Base-by-base conservation (phyloP, 2,113 vertebrate genomes). In the Solea senegalensis region DNA sequence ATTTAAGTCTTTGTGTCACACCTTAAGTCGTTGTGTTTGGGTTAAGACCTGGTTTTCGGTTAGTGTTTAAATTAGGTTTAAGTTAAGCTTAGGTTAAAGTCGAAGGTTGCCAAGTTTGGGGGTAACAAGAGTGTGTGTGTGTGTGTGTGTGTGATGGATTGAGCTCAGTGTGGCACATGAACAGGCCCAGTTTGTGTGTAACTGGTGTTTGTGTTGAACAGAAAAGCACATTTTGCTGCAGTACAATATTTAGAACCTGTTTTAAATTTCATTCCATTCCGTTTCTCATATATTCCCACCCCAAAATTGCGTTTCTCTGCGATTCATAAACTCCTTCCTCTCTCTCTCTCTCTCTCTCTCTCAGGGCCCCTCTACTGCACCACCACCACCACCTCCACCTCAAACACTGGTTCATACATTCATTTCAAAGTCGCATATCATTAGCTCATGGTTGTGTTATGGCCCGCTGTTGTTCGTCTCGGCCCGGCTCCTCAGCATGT, bases 401-500 rank as follows among this genome's bases (percentile, higher is more conserved):
- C 50, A 13, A 12, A 55, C 53, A 40, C 56, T 28, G 7, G 65
- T 49, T 78, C 65, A 41, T 65, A 48, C 76, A 55, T 77, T 76
- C 73, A 68, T 80, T 82, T 76, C 49, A 59, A 66, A 75, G 87
- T 28, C 73, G 81, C 74, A 90, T 94, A 92, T 91, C 92, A 94
- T 96, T 95, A 95, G 94, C 93, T 96, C 94, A 95, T 78, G 94
- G 88, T 89, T 94, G 92, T 94, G 86, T 93, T 91, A 90, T 88
- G 87, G 83, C 86, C 69, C 70, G 57, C 83, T 92, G 85, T 93
- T 93, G 94, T 92, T 89, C 74, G 13, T 73, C 66, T 69, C 88
- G 89, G 92, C 94, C 92, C 91, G 92, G 92, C 92, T 95, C 94
- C 94, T 94, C 92, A 86, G 92, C 82, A 86, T 80, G 92, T 93